Evolutionary conservation across 2,888 invertebrate genomes (phyloP), one percentile per base, ranked within the genome.

Genomic region (Phalera bucephala): DNA sequence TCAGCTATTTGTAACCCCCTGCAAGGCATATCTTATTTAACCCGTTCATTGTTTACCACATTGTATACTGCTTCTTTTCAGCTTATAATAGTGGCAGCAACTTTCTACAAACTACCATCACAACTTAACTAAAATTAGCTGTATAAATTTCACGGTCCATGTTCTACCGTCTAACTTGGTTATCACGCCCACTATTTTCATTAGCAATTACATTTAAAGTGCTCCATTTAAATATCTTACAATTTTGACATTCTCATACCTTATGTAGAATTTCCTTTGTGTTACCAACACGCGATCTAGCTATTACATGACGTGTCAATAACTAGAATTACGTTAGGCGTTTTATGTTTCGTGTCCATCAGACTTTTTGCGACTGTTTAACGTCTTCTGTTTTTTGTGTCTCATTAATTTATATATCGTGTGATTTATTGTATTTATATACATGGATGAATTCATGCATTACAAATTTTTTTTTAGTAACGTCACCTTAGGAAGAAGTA

Each of bases 281-380:
- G 52, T 57, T 35, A 23, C 31, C 25, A 43, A 56, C 83, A 83
- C 83, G 83, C 83, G 60, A 83, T 77, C 42, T 46, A 35, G 39
- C 75, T 65, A 81, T 83, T 80, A 82, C 56, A 45, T 64, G 57
- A 75, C 71, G 69, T 72, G 74, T 77, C 78, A 78, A 78, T 79
- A 78, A 63, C 63, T 62, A 48, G 38, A 62, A 56, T 57, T 59
- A 49, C 31, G 21, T 41, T 19, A 31, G 41, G 27, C 23, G 38
- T 44, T 56, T 48, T 54, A 33, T 40, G 42, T 46, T 52, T 48
- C 30, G 31, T 51, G 37, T 55, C 31, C 56, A 45, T 45, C 44
- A 40, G 25, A 21, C 35, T 49, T 55, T 46, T 56, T 56, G 44
- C 45, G 40, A 7, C 7, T 22, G 15, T 20, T 15, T 31, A 28